Percentiles rank a stretch among this genome's conserved stretches.
Evolutionary conservation across 1,140 invertebrate species (phyloP).

Genomic region (Drosophila teissieri): DNA sequence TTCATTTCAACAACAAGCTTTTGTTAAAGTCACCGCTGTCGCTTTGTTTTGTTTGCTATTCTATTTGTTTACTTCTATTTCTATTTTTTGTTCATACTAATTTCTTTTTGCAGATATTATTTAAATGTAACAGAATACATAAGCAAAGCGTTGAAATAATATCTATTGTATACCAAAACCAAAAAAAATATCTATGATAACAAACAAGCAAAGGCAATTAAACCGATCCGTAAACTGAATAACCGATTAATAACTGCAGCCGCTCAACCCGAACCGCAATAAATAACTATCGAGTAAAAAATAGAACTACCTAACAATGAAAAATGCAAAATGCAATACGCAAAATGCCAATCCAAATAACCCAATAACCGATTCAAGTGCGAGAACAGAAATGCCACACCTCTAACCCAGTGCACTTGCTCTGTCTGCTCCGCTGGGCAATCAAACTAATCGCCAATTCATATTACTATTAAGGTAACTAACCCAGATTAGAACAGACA

Average conservation of each 20-base stretch:
- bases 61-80: constrained; percentile 23
- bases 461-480: constrained; percentile 77
- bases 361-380: constrained; percentile 17
- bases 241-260: constrained; percentile 12
- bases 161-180: constrained; percentile 40
- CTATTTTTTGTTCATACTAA: constrained; percentile 73
- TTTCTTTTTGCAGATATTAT: constrained; percentile 84
- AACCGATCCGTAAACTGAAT: constrained; percentile 18
- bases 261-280: constrained; percentile 23
- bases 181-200: constrained; percentile 31
- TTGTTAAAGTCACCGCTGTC: constrained; percentile 20
- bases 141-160: constrained; percentile 53
- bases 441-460: constrained; percentile 73
- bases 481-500: constrained; percentile 56
- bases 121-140: constrained; percentile 73
- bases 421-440: constrained; percentile 53
- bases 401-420: constrained; percentile 61
- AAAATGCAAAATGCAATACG: neutral
- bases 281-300: constrained; percentile 10
- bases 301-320: constrained; percentile 3
- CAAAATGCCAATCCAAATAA: constrained; percentile 1
- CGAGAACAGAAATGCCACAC: constrained; percentile 46
- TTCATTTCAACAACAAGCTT: constrained; percentile 39
- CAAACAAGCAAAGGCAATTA: constrained; percentile 25
- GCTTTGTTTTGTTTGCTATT: constrained; percentile 40